Conservation (phyloP, 1,140 invertebrate genomes). For the Papilio machaon region DNA sequence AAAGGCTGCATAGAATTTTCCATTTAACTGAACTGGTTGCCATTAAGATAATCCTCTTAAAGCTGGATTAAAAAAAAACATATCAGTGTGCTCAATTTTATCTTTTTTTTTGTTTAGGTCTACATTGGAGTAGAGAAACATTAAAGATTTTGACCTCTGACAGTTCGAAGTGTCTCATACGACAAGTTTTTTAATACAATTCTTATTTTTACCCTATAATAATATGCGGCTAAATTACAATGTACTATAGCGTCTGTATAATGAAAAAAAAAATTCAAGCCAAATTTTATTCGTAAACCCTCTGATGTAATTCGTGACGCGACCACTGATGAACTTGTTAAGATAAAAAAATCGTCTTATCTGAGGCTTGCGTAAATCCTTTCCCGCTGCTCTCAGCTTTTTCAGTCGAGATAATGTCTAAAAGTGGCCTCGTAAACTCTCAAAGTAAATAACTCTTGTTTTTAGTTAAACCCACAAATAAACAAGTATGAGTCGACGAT, state of each 20-base stretch:
- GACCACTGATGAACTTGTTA: conserved; percentile 25
- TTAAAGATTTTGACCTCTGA: too few relatives aligned
- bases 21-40: neutral
- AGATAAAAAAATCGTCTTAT: conserved; percentile 12
- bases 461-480: neutral
- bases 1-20: neutral
- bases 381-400: neutral
- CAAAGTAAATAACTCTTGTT: neutral
- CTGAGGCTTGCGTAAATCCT: conserved; percentile 5
- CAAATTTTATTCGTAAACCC: neutral
- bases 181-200: too few relatives aligned
- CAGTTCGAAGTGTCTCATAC: too few relatives aligned
- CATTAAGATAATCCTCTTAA: neutral
- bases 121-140: neutral
- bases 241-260: neutral
- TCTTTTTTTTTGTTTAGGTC: neutral
- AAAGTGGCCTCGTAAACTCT: neutral
- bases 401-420: conserved; percentile 6
- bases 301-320: neutral
- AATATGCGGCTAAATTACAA: too few relatives aligned
- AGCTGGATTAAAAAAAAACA: neutral
- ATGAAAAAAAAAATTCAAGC: neutral
- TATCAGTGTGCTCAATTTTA: neutral
- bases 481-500: too few relatives aligned
- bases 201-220: too few relatives aligned